These are phyloP conservation scores for Trematocara marginatum DNA, from an alignment of 2,113 vertebrate genomes.

Conservation along the genomic window DNA sequence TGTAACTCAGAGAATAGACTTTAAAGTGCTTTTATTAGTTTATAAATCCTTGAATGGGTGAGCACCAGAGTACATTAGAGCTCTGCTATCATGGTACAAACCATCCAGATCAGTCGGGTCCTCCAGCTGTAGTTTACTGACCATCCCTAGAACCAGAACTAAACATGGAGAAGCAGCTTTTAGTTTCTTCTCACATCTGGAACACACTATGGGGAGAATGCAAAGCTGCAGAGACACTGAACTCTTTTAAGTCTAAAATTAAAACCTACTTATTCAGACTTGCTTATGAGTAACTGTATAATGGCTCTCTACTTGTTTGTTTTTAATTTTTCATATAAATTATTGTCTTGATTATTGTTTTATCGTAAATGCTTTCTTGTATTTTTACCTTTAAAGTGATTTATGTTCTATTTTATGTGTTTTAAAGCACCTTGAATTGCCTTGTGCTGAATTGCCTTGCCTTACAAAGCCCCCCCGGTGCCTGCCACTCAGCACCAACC, in stretches of 20 bases:
- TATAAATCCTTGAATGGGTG: too few relatives aligned
- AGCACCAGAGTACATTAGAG: too few relatives aligned
- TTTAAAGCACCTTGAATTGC: background rate
- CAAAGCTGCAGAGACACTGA: background rate
- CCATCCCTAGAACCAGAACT: background rate
- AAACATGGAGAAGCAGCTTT: background rate
- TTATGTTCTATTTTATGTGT: background rate
- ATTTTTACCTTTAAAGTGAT: background rate
- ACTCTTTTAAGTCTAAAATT: background rate
- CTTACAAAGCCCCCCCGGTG: conserved; percentile 9
- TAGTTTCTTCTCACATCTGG: background rate
- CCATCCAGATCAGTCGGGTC: rapidly evolving
- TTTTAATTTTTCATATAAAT: background rate
- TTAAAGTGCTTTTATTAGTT: too few relatives aligned
- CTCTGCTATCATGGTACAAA: too few relatives aligned
- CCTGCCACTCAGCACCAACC: conserved; percentile 48
- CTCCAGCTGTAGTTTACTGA: rapidly evolving
- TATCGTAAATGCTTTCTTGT: background rate
- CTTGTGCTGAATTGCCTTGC: background rate
- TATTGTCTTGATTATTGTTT: background rate
- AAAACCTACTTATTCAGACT: background rate
- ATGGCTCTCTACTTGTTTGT: background rate
- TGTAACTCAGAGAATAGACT: too few relatives aligned
- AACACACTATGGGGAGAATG: rapidly evolving
- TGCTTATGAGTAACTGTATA: background rate